phyloP scores from a whole-genome alignment of 1,140 invertebrate species.

The Danaus plexippus region DNA sequence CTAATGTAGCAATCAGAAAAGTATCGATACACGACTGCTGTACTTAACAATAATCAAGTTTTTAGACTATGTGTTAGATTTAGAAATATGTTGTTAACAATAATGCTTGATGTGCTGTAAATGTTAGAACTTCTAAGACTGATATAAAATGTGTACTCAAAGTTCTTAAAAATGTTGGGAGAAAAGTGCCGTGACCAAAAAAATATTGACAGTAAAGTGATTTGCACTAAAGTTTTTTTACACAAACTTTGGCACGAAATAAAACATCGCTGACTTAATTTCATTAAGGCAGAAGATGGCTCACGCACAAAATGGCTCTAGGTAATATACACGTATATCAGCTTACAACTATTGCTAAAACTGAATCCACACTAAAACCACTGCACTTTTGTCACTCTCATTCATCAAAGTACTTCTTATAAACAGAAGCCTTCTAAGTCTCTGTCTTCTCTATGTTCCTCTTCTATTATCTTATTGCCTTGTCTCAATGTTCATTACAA shows the following conservation, averaged over 20 bases:
- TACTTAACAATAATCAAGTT: conserved; percentile 24
- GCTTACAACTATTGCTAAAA: conserved; percentile 36
- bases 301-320: conserved; percentile 62
- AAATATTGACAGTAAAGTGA: conserved; percentile 2
- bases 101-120: conserved; percentile 26
- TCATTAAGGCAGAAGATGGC: conserved; percentile 9
- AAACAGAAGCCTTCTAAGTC: conserved; percentile 37
- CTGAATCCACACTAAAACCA: conserved; percentile 36
- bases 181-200: conserved; percentile 26
- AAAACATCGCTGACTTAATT: background rate
- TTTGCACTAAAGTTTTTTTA: conserved; percentile 11
- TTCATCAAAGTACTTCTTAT: conserved; percentile 43
- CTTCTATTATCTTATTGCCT: conserved; percentile 44
- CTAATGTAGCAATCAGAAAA: conserved; percentile 41
- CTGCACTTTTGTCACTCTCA: conserved; percentile 53
- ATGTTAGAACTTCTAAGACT: conserved; percentile 13
- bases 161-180: conserved; percentile 16
- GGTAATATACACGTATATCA: conserved; percentile 31
- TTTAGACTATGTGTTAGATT: conserved; percentile 41
- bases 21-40: conserved; percentile 33
- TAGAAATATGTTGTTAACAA: conserved; percentile 28
- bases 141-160: conserved; percentile 16
- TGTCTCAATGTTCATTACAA: conserved; percentile 43
- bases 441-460: conserved; percentile 40
- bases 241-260: conserved; percentile 11